These are phyloP conservation scores for Vanessa atalanta DNA, from an alignment of 1,140 invertebrate species.

Conservation along the genomic window DNA sequence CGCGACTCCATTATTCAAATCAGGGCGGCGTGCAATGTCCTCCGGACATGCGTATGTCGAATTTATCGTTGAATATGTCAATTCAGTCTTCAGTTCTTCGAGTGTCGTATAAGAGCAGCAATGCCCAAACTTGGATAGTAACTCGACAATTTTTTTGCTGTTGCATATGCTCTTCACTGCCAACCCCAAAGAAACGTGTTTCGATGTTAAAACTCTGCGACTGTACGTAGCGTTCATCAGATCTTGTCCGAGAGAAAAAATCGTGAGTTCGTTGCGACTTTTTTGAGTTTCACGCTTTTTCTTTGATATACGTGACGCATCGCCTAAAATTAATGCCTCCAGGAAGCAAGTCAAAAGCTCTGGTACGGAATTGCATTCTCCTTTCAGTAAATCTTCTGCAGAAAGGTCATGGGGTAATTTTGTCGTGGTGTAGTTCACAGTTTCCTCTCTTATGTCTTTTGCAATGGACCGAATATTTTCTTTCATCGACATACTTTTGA, in stretches of 20 bases:
- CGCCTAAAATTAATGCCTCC: slow-evolving; percentile 10
- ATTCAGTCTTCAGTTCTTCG: slow-evolving; percentile 60
- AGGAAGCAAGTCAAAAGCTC: slow-evolving; percentile 29
- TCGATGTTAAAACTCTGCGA: slow-evolving; percentile 44
- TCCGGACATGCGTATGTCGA: slow-evolving; percentile 41
- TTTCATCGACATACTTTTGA: slow-evolving; percentile 17
- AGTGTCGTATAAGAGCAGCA: slow-evolving; percentile 52
- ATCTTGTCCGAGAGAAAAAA: slow-evolving; percentile 14
- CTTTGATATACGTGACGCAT: slow-evolving; percentile 21
- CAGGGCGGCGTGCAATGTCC: slow-evolving; percentile 39
- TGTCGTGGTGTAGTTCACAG: slow-evolving; percentile 3
- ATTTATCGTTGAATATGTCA: slow-evolving; percentile 40
- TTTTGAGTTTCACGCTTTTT: slow-evolving; percentile 19
- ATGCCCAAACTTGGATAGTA: slow-evolving; percentile 54
- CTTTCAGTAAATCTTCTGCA: slow-evolving; percentile 30
- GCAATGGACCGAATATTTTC: slow-evolving; percentile 8
- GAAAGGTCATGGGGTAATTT: slow-evolving; percentile 25
- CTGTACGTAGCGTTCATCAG: slow-evolving; percentile 2
- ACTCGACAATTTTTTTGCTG: slow-evolving; percentile 50
- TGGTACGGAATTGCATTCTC: slow-evolving; percentile 29
- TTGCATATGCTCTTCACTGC: slow-evolving; percentile 59
- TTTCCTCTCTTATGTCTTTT: slow-evolving; percentile 12
- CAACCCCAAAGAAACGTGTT: slow-evolving; percentile 54
- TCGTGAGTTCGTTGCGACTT: background rate
- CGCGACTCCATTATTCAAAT: slow-evolving; percentile 51